Evolutionary conservation across 2,888 invertebrate genomes (phyloP), one percentile per base, ranked within the genome.

Genomic region (Apodemia mormo): DNA sequence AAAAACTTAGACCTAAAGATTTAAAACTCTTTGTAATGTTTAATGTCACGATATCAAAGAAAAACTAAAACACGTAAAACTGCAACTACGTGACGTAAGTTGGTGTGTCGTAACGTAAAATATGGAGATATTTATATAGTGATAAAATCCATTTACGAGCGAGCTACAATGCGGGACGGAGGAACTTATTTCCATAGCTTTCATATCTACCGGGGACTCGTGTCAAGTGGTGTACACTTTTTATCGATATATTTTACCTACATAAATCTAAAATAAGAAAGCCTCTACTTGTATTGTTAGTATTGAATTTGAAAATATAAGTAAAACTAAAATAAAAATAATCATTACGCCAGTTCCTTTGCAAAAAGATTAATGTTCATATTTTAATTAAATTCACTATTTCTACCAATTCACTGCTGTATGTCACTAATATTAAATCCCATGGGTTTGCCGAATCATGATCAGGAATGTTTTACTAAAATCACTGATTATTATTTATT

Each of bases 101-200:
- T 72, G 75, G 73, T 77, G 80, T 80, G 78, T 77, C 79, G 80
- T 81, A 80, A 82, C 82, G 85, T 80, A 80, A 84, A 83, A 83
- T 81, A 81, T 61, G 82, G 82, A 82, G 85, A 83, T 87, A 89
- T 89, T 88, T 89, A 90, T 90, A 87, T 89, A 89, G 89, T 89
- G 90, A 91, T 90, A 90, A 90, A 91, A 90, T 89, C 89, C 90
- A 92, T 90, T 92, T 90, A 89, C 88, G 86, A 84, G 80, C 81
- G 79, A 82, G 82, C 83, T 84, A 86, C 87, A 90, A 88, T 86
- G 89, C 89, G 87, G 86, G 85, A 82, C 84, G 86, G 85, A 88
- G 87, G 87, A 89, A 91, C 88, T 92, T 91, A 90, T 92, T 92
- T 91, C 89, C 90, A 91, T 92, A 90, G 89, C 90, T 86, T 87